Evolutionary conservation across 2,888 invertebrate species (phyloP), one percentile per base, ranked within the genome.

Genomic region (Exephanes ischioxanthus): DNA sequence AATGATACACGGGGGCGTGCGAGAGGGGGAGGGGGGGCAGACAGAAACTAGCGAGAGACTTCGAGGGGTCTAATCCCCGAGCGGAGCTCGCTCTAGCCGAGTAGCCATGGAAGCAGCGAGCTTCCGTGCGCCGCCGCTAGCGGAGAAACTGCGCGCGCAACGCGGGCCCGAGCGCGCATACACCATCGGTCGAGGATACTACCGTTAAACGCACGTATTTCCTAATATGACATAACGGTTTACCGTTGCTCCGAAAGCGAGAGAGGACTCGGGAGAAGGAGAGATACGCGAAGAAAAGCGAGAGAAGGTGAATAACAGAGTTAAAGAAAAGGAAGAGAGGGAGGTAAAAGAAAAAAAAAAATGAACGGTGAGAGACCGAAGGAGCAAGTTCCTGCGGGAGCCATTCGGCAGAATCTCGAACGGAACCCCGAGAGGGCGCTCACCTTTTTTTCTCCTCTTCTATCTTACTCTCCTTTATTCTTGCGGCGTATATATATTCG

Each of bases 171-270:
- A 70, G 68, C 70, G 55, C 66, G 3, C 14, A 48, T 78, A 73
- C 26, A 86, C 86, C 84, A 77, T 84, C 81, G 86, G 48, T 55
- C 68, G 66, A 70, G 51, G n/a, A 89, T 89, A 89, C 89, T 48
- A 92, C 92, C 93, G 94, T 93, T 94, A 93, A 93, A 90, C 90
- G 89, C 87, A 90, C 88, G 90, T 91, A 92, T 92, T 92, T 93
- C 92, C 93, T 93, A 93, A 93, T 93, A 92, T 94, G 93, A 93
- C 92, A 93, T 94, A 94, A 94, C 94, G 93, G 94, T 92, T 86
- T 87, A 88, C 87, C 87, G 87, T 89, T 90, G 76, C 84, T 87
- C 83, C 83, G 85, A 84, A 85, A 83, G 84, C 86, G 86, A 85
- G 83, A 86, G 81, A 86, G 71, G 73, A 67, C 68, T 68, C 53